A percentile compares a stretch with the other conserved stretches of the same genome.
phyloP scores from a whole-genome alignment of 2,888 invertebrate genomes.

The Harpalus rufipes region DNA sequence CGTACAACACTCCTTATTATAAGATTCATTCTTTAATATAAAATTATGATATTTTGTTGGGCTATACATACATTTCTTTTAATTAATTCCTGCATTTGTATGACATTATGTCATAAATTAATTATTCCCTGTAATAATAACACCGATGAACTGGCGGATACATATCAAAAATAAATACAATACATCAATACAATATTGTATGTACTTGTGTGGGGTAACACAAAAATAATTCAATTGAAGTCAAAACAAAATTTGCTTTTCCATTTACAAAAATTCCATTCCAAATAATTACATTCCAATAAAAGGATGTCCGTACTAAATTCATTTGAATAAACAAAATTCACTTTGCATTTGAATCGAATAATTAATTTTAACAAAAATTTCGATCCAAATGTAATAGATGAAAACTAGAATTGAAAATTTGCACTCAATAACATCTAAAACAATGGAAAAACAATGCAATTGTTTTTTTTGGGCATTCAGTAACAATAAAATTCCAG shows the following conservation, averaged over 20 bases:
- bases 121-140: background rate
- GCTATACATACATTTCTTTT: no score
- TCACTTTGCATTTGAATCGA: background rate
- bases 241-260: conserved; percentile 6
- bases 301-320: background rate
- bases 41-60: no score
- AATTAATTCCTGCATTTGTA: no score
- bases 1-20: no score
- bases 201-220: background rate
- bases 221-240: background rate
- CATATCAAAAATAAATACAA: conserved; percentile 4
- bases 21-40: no score
- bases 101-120: background rate
- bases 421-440: background rate
- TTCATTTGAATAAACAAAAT: conserved; percentile 3
- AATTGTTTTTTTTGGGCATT: no score
- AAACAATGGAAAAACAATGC: no score
- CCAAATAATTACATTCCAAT: conserved; percentile 6
- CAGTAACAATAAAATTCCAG: no score
- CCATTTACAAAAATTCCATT: background rate
- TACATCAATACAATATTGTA: background rate
- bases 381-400: background rate
- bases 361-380: conserved; percentile 8
- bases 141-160: background rate
- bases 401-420: background rate